These are phyloP conservation scores for Tachypleus tridentatus DNA, from an alignment of 1,140 invertebrate genomes.

Conservation along the genomic window DNA sequence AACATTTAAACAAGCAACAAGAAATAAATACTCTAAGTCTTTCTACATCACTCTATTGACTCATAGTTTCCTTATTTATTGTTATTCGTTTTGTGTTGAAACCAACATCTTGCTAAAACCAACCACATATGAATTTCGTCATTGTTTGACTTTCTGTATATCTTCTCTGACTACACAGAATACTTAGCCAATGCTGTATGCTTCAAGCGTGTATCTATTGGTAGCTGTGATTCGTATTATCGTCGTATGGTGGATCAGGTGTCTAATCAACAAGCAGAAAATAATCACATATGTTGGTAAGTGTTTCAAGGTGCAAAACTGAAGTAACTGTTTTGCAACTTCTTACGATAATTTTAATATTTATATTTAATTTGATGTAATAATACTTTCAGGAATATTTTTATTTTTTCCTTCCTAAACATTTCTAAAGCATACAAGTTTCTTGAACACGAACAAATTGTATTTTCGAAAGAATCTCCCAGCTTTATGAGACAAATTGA, in stretches of 20 bases:
- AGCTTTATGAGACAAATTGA: background rate
- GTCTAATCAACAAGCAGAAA: slow-evolving; percentile 19
- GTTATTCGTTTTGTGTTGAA: background rate
- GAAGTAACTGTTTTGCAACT: background rate
- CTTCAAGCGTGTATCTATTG: slow-evolving; percentile 24
- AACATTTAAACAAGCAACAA: no score
- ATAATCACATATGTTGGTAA: slow-evolving; percentile 27
- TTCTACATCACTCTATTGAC: no score
- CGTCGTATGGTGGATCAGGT: slow-evolving; percentile 22
- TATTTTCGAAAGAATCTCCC: slow-evolving; percentile 7
- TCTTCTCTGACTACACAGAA: slow-evolving; percentile 13
- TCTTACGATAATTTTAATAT: background rate
- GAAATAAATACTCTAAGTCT: no score
- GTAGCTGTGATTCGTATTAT: slow-evolving; percentile 23
- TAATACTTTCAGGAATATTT: slow-evolving; percentile 1
- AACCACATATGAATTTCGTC: background rate
- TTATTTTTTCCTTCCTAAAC: slow-evolving; percentile 3
- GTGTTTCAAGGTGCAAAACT: slow-evolving; percentile 2
- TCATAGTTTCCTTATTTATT: no score
- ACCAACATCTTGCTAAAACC: background rate
- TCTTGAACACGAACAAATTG: background rate
- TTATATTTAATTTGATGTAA: background rate
- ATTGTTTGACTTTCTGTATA: background rate
- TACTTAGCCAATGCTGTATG: slow-evolving; percentile 24
- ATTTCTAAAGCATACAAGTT: background rate